Conservation (phyloP, 64 coral and sea anemone species). For the Montipora sp. region DNA sequence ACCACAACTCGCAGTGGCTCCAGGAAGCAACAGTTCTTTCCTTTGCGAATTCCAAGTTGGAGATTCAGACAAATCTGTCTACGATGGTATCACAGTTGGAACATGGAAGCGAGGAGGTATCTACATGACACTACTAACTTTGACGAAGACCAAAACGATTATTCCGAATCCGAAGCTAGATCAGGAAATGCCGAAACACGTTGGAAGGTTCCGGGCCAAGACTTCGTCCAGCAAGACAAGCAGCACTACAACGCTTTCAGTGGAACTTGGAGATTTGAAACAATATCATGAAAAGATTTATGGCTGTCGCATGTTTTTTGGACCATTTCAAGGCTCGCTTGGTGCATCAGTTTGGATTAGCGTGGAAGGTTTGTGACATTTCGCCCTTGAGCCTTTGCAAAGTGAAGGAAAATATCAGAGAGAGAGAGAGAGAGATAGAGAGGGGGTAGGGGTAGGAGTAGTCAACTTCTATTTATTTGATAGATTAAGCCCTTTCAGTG, state of each 20-base stretch:
- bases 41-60: background rate
- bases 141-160: background rate
- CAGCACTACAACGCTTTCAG: background rate
- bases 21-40: background rate
- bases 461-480: background rate
- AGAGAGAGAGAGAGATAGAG: background rate
- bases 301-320: slow-evolving; percentile 6
- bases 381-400: background rate
- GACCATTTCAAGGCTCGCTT: background rate
- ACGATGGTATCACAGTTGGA: background rate
- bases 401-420: background rate
- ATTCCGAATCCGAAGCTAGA: slow-evolving; percentile 4
- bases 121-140: background rate
- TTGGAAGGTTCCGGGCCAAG: background rate
- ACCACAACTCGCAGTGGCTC: background rate
- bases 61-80: background rate
- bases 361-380: background rate
- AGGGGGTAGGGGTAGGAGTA: too few relatives aligned
- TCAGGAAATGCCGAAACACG: background rate
- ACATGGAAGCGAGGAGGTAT: background rate
- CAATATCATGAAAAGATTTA: background rate
- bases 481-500: background rate
- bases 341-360: background rate
- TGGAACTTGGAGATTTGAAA: background rate
- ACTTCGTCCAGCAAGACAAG: background rate